phyloP scores from a whole-genome alignment of 2,113 vertebrate species.

The Anthoscopus minutus region DNA sequence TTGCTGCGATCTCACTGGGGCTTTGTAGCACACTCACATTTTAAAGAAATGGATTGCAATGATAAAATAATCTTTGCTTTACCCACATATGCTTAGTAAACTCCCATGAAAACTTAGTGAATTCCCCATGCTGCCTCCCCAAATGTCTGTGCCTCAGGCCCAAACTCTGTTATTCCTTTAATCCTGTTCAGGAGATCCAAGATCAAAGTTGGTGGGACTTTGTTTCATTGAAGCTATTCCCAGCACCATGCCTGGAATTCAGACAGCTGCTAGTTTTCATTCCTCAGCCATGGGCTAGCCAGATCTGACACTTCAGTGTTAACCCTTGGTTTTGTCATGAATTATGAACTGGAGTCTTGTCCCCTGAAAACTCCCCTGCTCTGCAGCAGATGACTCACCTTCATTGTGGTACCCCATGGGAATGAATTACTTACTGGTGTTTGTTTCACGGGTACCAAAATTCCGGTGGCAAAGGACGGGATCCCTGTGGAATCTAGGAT shows the following conservation, averaged over 20 bases:
- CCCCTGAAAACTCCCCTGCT: neutral
- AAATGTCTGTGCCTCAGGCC: constrained; percentile 16
- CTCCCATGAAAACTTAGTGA: neutral
- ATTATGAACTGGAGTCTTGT: neutral
- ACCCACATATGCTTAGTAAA: neutral
- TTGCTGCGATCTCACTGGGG: neutral
- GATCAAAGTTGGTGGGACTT: constrained; percentile 45
- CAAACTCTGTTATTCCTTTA: constrained; percentile 25
- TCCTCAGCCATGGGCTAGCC: neutral
- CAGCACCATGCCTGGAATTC: constrained; percentile 28
- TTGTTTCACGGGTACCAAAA: neutral
- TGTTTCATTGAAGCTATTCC: neutral
- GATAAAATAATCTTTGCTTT: neutral
- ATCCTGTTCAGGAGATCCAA: neutral
- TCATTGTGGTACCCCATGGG: neutral
- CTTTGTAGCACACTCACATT: neutral
- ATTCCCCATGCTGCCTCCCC: neutral
- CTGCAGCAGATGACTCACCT: neutral
- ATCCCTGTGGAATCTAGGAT: neutral
- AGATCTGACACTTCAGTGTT: neutral
- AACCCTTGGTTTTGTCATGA: neutral
- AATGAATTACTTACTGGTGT: neutral
- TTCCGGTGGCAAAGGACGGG: neutral
- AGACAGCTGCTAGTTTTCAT: constrained; percentile 40
- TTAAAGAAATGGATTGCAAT: neutral